phyloP scores from a whole-genome alignment of 2,888 invertebrate species.

The Apamea epomidion region DNA sequence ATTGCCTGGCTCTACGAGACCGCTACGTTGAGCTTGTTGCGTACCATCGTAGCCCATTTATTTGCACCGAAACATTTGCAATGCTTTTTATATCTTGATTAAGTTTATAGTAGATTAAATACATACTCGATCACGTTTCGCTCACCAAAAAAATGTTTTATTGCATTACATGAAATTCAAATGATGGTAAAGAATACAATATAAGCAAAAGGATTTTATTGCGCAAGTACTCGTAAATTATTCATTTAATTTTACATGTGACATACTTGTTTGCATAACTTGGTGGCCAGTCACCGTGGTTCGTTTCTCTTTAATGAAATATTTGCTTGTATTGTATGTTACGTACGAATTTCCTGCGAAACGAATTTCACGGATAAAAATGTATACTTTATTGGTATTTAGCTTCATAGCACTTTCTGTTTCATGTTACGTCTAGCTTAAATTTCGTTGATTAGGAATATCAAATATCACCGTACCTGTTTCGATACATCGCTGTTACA shows the following conservation, averaged over 20 bases:
- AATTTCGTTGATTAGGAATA: constrained; percentile 20
- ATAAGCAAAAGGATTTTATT: not conserved
- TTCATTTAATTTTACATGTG: constrained; percentile 8
- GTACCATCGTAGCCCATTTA: constrained; percentile 40
- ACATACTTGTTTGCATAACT: constrained; percentile 2
- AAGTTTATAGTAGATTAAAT: not conserved
- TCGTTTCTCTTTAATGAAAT: constrained; percentile 13
- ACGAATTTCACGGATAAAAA: constrained; percentile 1
- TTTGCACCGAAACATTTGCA: constrained; percentile 16
- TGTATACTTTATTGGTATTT: not conserved
- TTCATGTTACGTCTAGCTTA: not conserved
- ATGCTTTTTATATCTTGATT: not conserved
- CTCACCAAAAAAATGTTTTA: not conserved
- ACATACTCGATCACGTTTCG: constrained; percentile 1
- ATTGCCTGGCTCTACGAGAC: constrained; percentile 42
- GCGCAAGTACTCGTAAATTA: constrained; percentile 22
- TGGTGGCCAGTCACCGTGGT: not conserved
- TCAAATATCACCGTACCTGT: not conserved
- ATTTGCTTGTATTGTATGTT: not conserved
- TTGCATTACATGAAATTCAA: constrained; percentile 18
- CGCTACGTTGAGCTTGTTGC: constrained; percentile 28
- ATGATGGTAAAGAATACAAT: constrained; percentile 19
- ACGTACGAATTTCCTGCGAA: constrained; percentile 8
- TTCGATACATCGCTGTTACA: not conserved
- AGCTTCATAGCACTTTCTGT: not conserved